phyloP scores from a whole-genome alignment of 2,888 invertebrate genomes.

The Exephanes ischioxanthus region DNA sequence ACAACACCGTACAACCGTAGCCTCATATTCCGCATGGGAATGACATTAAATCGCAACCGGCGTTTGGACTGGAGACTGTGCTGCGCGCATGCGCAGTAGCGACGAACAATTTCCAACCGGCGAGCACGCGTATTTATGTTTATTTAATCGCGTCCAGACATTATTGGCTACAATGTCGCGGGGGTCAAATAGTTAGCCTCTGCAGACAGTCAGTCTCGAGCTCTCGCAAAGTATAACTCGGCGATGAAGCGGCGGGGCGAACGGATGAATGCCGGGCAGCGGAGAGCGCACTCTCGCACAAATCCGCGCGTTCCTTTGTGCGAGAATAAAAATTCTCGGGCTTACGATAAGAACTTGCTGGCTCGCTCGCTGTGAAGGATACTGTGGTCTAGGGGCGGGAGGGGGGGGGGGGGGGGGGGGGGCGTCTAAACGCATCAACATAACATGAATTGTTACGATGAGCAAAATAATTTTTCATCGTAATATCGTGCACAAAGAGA shows the following conservation, averaged over 20 bases:
- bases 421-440: not conserved
- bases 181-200: slow-evolving; percentile 38
- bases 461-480: not conserved
- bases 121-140: not conserved
- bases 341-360: slow-evolving; percentile 20
- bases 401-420: not conserved
- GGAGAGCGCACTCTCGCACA: not conserved
- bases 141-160: slow-evolving; percentile 19
- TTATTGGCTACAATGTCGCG: slow-evolving; percentile 48
- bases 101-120: not conserved
- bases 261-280: not conserved
- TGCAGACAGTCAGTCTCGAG: slow-evolving; percentile 18
- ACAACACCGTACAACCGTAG: not conserved
- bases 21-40: slow-evolving; percentile 23
- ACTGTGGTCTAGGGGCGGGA: slow-evolving; percentile 28
- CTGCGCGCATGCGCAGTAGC: not conserved
- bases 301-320: slow-evolving; percentile 20
- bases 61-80: not conserved
- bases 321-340: slow-evolving; percentile 32
- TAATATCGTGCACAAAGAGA: not conserved
- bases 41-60: slow-evolving; percentile 29
- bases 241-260: not conserved
- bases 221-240: not conserved
- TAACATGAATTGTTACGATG: slow-evolving; percentile 6
- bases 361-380: slow-evolving; percentile 15